Evolutionary conservation across 1,140 invertebrate genomes (phyloP).

Genomic region (Delia radicum): DNA sequence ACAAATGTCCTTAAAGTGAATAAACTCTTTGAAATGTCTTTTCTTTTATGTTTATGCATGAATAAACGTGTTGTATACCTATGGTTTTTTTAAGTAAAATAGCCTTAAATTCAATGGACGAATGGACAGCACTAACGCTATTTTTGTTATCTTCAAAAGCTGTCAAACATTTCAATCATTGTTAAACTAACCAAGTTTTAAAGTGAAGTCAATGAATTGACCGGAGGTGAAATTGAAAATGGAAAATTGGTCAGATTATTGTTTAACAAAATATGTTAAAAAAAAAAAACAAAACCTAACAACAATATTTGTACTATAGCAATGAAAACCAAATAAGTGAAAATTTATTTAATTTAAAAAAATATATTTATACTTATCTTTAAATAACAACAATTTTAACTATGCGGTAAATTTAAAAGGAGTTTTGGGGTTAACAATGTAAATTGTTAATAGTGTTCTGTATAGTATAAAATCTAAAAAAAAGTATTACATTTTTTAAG

Average conservation of each 20-base stretch:
- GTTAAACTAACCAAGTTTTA: background rate
- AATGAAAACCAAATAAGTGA: background rate
- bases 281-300: background rate
- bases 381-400: too few species aligned
- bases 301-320: too few species aligned
- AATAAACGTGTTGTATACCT: background rate
- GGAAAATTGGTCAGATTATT: background rate
- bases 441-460: too few species aligned
- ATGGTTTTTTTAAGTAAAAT: background rate
- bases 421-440: too few species aligned
- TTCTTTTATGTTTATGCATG: background rate
- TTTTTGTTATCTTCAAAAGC: background rate
- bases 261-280: background rate
- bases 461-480: too few species aligned
- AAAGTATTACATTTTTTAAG: too few species aligned
- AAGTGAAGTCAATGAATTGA: slow-evolving; percentile 1
- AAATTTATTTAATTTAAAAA: slow-evolving; percentile 1
- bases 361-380: too few species aligned
- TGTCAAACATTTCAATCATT: slow-evolving; percentile 4
- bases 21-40: too few species aligned
- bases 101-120: background rate
- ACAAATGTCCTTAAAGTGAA: too few species aligned
- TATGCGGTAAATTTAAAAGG: too few species aligned
- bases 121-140: background rate
- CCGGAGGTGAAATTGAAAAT: slow-evolving; percentile 3